Base-by-base conservation (phyloP, 2,797 vertebrate genomes). In the Clarias laeviceps region DNA sequence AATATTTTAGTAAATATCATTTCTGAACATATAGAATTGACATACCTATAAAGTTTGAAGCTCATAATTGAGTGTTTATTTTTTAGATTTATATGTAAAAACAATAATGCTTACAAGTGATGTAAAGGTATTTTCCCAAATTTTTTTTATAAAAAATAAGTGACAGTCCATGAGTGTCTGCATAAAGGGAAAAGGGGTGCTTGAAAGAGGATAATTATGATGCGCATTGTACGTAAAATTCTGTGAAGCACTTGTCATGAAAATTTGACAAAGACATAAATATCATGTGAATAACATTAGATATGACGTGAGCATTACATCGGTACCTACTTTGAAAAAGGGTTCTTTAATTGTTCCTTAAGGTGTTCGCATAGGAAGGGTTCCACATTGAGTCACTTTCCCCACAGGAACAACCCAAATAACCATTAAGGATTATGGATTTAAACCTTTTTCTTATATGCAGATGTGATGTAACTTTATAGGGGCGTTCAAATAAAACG, bases 251-350 rank as follows among this genome's bases (percentile, higher is more conserved):
- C 20, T 24, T 59, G 9, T 77, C 50, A 34, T 56, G 73, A 61
- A 78, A 24, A 3, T 37, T 20, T 61, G 76, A 78, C 76, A 78
- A 78, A 78, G 76, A 78, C 76, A 77, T 77, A 9, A 56, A 74
- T 6, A 59, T 34, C 14, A 20, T 22, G 8, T 77, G 29, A 77
- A 74, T 18, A 56, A 56, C 17, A 1, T 29, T 29, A 76, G 72
- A 18, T n/a, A 27, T 74, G n/a, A n/a, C n/a, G 56, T 59, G 56
- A 18, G 18, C 18, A 20, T 59, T 6, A 59, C 20, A 61, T 61
- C 20, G 24, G 59, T 61, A 61, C 5, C 59, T 24, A 61, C 59
- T 22, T 24, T 22, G 2, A 61, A 61, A 24, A 66, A 32, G 5
- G 27, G 64, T 29, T 66, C 27, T 66, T 66, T 66, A 66, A 29